Conservation (phyloP, 2,113 vertebrate genomes). For the Clarias gariepinus region DNA sequence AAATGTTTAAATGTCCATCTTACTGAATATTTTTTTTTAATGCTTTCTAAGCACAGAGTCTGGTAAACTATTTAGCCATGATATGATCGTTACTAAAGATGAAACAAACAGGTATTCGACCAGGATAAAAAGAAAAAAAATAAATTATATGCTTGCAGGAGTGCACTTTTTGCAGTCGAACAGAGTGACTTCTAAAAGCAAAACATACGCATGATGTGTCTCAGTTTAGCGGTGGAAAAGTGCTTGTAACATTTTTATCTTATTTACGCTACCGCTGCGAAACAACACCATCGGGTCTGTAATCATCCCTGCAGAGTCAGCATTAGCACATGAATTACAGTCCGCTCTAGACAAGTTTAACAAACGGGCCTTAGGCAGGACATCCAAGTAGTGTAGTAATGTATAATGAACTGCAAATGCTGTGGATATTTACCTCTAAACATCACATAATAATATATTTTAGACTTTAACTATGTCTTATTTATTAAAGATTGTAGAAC, state of each 20-base stretch:
- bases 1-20: not conserved
- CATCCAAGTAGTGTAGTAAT: not conserved
- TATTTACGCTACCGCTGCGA: constrained; percentile 33
- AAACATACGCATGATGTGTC: not conserved
- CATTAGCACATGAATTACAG: constrained; percentile 39
- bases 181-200: not conserved
- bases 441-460: no score
- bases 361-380: not conserved
- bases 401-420: not conserved
- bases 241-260: constrained; percentile 15
- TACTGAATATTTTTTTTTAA: not conserved
- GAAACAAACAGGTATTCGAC: not conserved
- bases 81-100: not conserved
- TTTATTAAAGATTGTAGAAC: no score
- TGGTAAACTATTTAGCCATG: not conserved
- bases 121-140: not conserved
- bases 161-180: not conserved
- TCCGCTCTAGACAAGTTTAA: not conserved
- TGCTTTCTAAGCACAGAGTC: not conserved
- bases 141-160: not conserved
- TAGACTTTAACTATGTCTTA: no score
- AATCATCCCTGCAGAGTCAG: constrained; percentile 47
- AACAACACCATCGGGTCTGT: constrained; percentile 42
- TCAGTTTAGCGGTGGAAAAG: not conserved
- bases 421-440: not conserved